Conservation (phyloP, 37 sponge, comb jelly and placozoan species). For the Oscarella lobularis region DNA sequence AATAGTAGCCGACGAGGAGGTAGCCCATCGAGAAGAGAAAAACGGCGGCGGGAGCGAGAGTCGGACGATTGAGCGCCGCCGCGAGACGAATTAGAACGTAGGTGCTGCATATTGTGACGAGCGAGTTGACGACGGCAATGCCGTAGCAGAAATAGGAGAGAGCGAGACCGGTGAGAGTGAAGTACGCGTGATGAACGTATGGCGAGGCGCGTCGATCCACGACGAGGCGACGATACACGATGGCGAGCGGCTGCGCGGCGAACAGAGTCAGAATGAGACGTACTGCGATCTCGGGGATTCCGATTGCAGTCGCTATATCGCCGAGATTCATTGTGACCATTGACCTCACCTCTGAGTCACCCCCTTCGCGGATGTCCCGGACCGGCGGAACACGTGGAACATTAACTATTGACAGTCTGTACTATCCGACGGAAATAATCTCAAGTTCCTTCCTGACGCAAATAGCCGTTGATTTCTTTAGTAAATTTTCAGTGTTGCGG, state of each 20-base stretch:
- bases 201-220: background rate
- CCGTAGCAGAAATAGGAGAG: background rate
- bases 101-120: background rate
- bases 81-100: background rate
- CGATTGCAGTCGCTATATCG: no score
- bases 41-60: background rate
- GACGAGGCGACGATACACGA: background rate
- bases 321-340: no score
- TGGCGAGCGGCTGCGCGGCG: background rate
- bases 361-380: no score
- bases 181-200: background rate
- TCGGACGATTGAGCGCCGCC: background rate
- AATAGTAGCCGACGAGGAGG: background rate
- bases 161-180: background rate
- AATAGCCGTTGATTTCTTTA: no score
- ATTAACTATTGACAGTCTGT: no score
- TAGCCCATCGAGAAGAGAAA: background rate
- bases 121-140: background rate
- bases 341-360: no score
- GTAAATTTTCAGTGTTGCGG: no score
- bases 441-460: no score
- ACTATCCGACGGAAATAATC: no score
- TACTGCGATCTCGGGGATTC: background rate
- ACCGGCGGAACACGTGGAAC: no score
- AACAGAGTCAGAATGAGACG: background rate